These are phyloP conservation scores for Epinephelus awoara DNA, from an alignment of 2,797 vertebrate genomes.

Conservation along the genomic window DNA sequence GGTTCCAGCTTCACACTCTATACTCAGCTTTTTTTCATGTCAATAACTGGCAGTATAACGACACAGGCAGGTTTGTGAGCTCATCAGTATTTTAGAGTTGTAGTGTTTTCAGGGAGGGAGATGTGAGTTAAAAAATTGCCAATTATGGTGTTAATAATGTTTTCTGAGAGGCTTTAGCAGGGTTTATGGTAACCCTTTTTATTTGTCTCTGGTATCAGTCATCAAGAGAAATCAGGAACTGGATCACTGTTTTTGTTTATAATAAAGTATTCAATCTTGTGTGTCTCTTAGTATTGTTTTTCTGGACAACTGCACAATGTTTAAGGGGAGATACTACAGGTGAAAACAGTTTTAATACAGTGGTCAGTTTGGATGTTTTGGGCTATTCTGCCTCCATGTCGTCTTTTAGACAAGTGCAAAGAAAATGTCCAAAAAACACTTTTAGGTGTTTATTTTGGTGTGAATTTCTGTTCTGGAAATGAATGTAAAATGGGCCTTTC, in stretches of 20 bases:
- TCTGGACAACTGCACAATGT: too few species aligned
- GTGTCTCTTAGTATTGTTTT: conserved; percentile 6
- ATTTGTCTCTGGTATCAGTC: conserved; percentile 27
- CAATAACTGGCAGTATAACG: conserved; percentile 17
- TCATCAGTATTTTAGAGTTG: conserved; percentile 37
- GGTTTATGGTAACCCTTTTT: background rate
- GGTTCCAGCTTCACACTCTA: conserved; percentile 15
- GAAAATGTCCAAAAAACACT: too few species aligned
- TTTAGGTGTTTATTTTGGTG: too few species aligned
- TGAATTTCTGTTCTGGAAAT: too few species aligned
- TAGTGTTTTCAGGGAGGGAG: conserved; percentile 22
- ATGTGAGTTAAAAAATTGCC: conserved; percentile 15
- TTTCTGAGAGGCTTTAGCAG: conserved; percentile 18
- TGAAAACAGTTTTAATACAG: too few species aligned
- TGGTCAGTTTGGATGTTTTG: too few species aligned
- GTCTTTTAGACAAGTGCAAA: too few species aligned
- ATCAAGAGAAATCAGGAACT: conserved; percentile 40
- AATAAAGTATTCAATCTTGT: conserved; percentile 69
- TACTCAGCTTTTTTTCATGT: conserved; percentile 12
- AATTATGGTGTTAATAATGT: conserved; percentile 38
- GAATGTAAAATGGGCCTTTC: too few species aligned
- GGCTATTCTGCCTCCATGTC: too few species aligned
- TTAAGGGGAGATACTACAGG: too few species aligned
- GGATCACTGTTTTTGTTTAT: conserved; percentile 62
- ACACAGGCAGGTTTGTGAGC: background rate